phyloP scores from a whole-genome alignment of 2,797 vertebrate genomes.

The Lagorchestes hirsutus region DNA sequence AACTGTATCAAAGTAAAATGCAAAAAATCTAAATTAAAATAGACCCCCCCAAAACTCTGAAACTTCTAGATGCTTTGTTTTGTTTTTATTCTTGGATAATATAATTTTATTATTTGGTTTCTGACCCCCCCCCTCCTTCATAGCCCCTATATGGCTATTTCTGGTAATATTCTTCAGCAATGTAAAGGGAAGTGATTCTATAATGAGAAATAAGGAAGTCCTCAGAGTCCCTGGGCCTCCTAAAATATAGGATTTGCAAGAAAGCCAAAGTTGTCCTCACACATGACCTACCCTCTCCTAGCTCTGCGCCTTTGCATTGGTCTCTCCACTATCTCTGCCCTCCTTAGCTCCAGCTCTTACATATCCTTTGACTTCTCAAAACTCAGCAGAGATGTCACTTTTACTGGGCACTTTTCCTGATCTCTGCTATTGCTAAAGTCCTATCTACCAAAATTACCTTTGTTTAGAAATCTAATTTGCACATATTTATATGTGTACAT shows the following conservation, averaged over 20 bases:
- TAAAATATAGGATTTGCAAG: not conserved
- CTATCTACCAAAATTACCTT: not conserved
- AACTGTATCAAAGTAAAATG: not conserved
- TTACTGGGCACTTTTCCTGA: not conserved
- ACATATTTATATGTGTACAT: not conserved
- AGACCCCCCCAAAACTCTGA: not conserved
- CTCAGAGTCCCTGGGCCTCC: not conserved
- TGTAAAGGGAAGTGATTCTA: not conserved
- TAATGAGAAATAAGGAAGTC: not conserved
- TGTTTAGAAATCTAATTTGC: not conserved
- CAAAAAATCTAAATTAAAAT: not conserved
- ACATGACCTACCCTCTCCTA: not conserved
- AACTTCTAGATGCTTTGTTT: conserved; percentile 18
- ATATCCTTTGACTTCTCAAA: not conserved
- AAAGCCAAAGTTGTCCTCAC: not conserved
- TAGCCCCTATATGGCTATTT: not conserved
- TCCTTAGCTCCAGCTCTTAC: not conserved
- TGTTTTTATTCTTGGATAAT: not conserved
- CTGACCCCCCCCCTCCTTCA: not conserved
- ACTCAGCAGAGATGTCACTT: not conserved
- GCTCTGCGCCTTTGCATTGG: not conserved
- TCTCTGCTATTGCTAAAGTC: not conserved
- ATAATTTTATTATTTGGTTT: not conserved
- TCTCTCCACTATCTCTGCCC: not conserved
- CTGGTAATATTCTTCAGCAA: not conserved